Base-by-base conservation (phyloP, 2,797 vertebrate species). In the Schizothorax lantsangensis region DNA sequence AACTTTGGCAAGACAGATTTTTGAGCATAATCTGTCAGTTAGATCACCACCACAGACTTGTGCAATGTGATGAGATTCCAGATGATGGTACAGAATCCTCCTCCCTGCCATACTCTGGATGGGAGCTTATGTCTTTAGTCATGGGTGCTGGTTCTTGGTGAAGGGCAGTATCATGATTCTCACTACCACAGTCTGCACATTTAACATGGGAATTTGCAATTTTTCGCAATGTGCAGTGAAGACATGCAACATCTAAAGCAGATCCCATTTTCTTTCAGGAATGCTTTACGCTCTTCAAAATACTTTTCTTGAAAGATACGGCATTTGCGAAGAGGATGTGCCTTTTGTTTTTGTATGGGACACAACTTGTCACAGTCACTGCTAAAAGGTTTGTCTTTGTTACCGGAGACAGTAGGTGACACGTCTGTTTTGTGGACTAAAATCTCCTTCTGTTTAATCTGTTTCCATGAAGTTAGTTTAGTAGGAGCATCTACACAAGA, bases 1-100 rank as follows among this genome's bases (percentile, higher is more conserved):
- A 0, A 92, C 83, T 3, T 87, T 86, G 0, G 85, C 78, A 0
- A 89, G 43, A 36, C 74, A 89, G 14, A 89, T 88, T 21, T 52
- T 52, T 52, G 1, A 52, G 49, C 49, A 52, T 52, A 5, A 17
- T 52, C 49, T 6, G 15, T 52, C 49, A 14, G 11, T 47, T 4
- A 52, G 17, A 6, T 17, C 49, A 52, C 49, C 49, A 52, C 49
- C 49, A 52, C 49, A 52, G 49, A 52, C 49, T 52, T 91, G 85
- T 83, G 73, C 73, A 78, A 5, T 33, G 57, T 17, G 38, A 21
- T 77, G 73, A 64, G 6, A 77, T 62, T 0, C 0, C n/a, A 43
- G 68, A 57, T 38, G 15, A 52, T 5, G 14, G 0, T 47, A 30
- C 14, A 3, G 12, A 49, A 38, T 78, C 52, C 21, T 19, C 10